phyloP scores from a whole-genome alignment of 1,140 invertebrate species.

The Aphelinus certus region DNA sequence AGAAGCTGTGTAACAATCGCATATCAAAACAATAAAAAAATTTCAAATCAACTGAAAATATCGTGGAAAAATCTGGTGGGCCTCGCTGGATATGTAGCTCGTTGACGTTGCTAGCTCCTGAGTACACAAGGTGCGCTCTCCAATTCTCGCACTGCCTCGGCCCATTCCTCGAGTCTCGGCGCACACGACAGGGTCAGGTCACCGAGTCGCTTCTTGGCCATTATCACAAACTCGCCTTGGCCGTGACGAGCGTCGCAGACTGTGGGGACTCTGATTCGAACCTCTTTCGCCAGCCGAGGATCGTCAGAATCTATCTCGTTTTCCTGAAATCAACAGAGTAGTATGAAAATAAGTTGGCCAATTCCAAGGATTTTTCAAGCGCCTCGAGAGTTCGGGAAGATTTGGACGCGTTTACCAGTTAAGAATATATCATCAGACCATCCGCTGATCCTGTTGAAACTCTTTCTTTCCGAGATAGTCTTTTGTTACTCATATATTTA shows the following conservation, averaged over 20 bases:
- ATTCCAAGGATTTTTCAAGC: too few species aligned
- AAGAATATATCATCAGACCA: too few species aligned
- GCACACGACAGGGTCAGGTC: constrained; percentile 77
- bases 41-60: background rate
- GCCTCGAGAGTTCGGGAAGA: too few species aligned
- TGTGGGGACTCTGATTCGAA: constrained; percentile 69
- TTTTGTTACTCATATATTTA: too few species aligned
- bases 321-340: constrained; percentile 48
- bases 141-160: constrained; percentile 68
- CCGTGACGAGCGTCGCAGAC: constrained; percentile 77
- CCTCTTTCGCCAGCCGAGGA: constrained; percentile 48
- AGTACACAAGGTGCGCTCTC: constrained; percentile 75
- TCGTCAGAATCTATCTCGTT: constrained; percentile 57
- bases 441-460: too few species aligned
- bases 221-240: constrained; percentile 81
- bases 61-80: background rate
- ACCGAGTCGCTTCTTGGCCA: constrained; percentile 78
- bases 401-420: too few species aligned
- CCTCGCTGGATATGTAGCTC: background rate
- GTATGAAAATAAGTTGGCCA: background rate
- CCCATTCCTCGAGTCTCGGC: constrained; percentile 77
- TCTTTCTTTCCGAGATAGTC: too few species aligned
- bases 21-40: constrained; percentile 9
- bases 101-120: constrained; percentile 57
- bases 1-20: constrained; percentile 8